Evolutionary conservation across 2,113 vertebrate genomes (phyloP).

Genomic region (Pontoporia blainvillei): DNA sequence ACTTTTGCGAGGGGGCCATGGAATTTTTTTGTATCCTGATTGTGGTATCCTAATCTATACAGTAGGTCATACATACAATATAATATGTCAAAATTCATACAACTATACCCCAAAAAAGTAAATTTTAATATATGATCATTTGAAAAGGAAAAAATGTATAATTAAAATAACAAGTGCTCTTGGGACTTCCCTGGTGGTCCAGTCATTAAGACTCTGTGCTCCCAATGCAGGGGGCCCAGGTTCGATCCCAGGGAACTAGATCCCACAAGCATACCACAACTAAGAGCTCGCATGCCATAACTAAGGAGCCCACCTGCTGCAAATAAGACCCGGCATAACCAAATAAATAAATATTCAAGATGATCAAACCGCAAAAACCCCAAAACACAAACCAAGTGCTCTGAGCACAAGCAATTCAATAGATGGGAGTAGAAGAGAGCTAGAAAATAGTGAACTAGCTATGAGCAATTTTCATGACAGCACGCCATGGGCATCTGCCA

Average conservation of each 20-base stretch:
- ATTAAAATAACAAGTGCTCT: background rate
- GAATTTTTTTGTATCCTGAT: background rate
- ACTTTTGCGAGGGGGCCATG: background rate
- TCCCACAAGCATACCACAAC: no score
- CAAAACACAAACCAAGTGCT: no score
- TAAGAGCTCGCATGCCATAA: no score
- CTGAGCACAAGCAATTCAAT: background rate
- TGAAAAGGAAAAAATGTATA: background rate
- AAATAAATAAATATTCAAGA: no score
- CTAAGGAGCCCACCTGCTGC: no score
- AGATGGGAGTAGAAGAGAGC: background rate
- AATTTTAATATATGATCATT: background rate
- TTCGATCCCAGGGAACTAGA: no score
- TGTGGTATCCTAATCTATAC: background rate
- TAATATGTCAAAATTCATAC: background rate
- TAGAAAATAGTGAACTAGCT: background rate
- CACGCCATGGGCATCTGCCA: background rate
- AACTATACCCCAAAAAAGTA: background rate
- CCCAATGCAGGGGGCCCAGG: no score
- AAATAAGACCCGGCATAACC: no score
- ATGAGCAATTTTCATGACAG: background rate
- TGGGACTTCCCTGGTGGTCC: no score
- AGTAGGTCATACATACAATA: background rate
- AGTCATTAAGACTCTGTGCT: no score
- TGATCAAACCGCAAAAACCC: no score